Evolutionary conservation across 2,797 vertebrate species (phyloP).

Genomic region (Malurus splendens): DNA sequence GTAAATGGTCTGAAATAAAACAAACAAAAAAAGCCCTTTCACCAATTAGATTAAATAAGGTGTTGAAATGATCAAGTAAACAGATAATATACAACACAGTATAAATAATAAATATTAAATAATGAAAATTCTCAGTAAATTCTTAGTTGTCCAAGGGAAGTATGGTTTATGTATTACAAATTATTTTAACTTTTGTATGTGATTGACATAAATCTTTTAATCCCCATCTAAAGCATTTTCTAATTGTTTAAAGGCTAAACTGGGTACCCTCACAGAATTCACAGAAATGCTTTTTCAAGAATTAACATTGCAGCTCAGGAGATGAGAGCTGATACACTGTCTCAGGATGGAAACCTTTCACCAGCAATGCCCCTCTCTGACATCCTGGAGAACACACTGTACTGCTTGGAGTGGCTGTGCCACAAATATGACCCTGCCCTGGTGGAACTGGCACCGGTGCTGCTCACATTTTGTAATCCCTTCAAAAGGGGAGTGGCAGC

Average conservation of each 20-base stretch:
- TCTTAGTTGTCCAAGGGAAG: not conserved
- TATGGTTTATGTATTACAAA: not conserved
- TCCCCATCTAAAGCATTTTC: not conserved
- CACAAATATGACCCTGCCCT: not conserved
- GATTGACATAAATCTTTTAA: not conserved
- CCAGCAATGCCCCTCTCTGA: not conserved
- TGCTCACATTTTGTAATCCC: not conserved
- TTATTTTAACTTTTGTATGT: not conserved
- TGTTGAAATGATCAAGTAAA: not conserved
- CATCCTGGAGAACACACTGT: not conserved
- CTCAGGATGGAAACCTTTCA: not conserved
- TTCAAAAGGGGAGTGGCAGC: not conserved
- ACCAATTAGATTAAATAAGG: not conserved
- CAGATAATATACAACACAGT: not conserved
- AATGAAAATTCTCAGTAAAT: not conserved
- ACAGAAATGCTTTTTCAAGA: not conserved
- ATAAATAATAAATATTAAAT: not conserved
- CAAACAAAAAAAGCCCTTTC: fast-evolving
- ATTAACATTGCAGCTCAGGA: not conserved
- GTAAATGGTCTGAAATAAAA: not conserved
- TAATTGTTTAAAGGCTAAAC: not conserved
- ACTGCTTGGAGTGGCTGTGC: not conserved
- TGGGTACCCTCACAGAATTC: not conserved
- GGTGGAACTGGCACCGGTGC: not conserved
- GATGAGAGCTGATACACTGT: not conserved